Conservation (phyloP, 2,797 vertebrate species). For the Hyperoplus lanceolatus region DNA sequence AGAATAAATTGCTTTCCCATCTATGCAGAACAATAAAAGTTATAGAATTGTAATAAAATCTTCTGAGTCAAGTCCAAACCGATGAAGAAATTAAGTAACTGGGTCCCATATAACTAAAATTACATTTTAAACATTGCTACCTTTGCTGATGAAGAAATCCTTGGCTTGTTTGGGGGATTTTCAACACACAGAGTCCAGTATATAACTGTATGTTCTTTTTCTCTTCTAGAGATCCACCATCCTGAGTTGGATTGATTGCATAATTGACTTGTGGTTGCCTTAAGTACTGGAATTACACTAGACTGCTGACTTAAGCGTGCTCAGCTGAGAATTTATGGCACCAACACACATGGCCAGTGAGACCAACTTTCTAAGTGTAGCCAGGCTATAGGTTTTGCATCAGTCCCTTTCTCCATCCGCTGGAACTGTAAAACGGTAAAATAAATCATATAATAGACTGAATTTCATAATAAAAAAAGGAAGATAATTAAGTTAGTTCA, state of each 20-base stretch:
- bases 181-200: constrained; percentile 21
- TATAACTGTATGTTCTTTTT: constrained; percentile 20
- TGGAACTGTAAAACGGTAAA: constrained; percentile 14
- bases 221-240: constrained; percentile 19
- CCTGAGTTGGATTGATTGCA: constrained; percentile 46
- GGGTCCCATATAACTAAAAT: no score
- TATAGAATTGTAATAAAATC: not conserved
- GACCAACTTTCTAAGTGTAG: constrained; percentile 28
- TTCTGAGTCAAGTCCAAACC: not conserved
- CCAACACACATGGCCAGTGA: constrained; percentile 20
- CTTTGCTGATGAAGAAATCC: constrained; percentile 1
- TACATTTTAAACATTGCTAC: no score
- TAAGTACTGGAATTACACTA: constrained; percentile 52
- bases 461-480: not conserved
- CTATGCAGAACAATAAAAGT: not conserved
- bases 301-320: constrained; percentile 59
- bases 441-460: constrained; percentile 7
- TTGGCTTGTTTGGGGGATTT: constrained; percentile 1
- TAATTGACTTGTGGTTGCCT: constrained; percentile 55
- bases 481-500: not conserved
- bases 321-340: constrained; percentile 51
- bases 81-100: not conserved
- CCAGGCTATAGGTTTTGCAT: constrained; percentile 33
- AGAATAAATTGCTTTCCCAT: not conserved
- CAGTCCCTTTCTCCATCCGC: constrained; percentile 18